A percentile compares a stretch with the other conserved stretches of the same genome.
These are phyloP conservation scores for Thera obeliscata DNA, from an alignment of 2,888 invertebrate genomes.

Conservation along the genomic window DNA sequence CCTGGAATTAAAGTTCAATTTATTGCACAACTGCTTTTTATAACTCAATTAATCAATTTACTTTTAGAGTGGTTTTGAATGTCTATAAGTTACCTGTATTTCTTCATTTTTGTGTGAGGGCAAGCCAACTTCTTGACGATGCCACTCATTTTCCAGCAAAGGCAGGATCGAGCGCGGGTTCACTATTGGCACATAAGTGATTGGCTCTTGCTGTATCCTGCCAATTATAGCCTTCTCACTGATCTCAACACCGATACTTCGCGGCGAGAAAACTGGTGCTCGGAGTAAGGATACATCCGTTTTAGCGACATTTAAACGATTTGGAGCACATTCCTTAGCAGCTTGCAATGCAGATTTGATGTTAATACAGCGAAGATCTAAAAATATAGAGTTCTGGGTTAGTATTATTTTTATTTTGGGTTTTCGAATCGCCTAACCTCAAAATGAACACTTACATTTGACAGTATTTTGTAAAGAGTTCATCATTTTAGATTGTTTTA, in stretches of 20 bases:
- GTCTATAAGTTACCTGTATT: constrained; percentile 66
- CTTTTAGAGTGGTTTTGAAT: too few species aligned
- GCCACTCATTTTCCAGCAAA: constrained; percentile 67
- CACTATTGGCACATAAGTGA: constrained; percentile 71
- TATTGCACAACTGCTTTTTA: not conserved
- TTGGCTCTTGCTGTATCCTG: constrained; percentile 65
- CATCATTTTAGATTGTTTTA: constrained; percentile 52
- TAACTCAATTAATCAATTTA: too few species aligned
- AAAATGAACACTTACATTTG: constrained; percentile 67
- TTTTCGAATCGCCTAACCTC: constrained; percentile 55
- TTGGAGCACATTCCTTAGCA: constrained; percentile 61
- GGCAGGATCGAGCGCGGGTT: constrained; percentile 77
- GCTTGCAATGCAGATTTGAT: constrained; percentile 65
- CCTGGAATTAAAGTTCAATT: constrained; percentile 65
- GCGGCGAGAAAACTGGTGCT: constrained; percentile 59
- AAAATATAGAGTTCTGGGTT: constrained; percentile 35
- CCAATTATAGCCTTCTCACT: constrained; percentile 51
- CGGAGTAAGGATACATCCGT: constrained; percentile 38
- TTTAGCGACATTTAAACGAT: constrained; percentile 43
- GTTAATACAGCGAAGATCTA: constrained; percentile 72
- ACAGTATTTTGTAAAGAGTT: constrained; percentile 69
- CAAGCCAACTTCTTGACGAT: constrained; percentile 77
- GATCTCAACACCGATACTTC: constrained; percentile 68
- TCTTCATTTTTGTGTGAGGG: constrained; percentile 78
- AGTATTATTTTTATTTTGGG: not conserved